Evolutionary conservation across 2,797 vertebrate species (phyloP), one percentile per base, ranked within the genome.

Genomic region (Syngnathus rostellatus): DNA sequence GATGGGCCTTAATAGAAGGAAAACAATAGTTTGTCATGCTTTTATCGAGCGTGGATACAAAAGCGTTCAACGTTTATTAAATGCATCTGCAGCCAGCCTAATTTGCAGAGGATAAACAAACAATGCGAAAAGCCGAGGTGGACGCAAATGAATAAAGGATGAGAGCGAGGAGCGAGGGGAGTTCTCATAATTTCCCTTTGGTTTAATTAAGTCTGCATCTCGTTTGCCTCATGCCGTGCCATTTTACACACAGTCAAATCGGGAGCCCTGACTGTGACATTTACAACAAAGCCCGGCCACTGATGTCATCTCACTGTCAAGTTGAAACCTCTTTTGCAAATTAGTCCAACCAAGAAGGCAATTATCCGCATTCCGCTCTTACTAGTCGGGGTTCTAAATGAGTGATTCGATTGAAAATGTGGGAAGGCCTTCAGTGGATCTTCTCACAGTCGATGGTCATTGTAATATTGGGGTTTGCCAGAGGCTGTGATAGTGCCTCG

Each of bases 131-230:
- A 75, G 65, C 31, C 37, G 65, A 78, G 68, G 39, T 12, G 62
- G 39, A 41, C 40, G 46, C 40, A 60, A 54, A 54, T 63, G 19
- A 46, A 16, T 69, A 38, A 54, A 6, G 8, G 1, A 54, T 48
- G 23, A 2, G 2, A 3, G 38, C 16, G 61, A 23, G 41, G 41
- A 37, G 23, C 19, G n/a, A 12, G 41, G n/a, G 60, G 67, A 46
- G 71, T 40, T 71, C 65, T 77, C 77, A 62, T 82, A 79, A 81
- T 88, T 82, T 90, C 86, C 86, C 86, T 73, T 68, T 82, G 87
- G 88, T 83, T 90, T 91, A 90, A 90, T 89, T 90, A 91, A 85
- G 68, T 62, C 43, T 70, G 76, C 76, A 73, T 23, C 31, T 53
- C 74, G 60, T 54, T 69, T 76, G 68, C 68, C 73, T 78, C 63